Evolutionary conservation across 2,797 vertebrate species (phyloP), one percentile per base, ranked within the genome.

Genomic region (Gila robusta): DNA sequence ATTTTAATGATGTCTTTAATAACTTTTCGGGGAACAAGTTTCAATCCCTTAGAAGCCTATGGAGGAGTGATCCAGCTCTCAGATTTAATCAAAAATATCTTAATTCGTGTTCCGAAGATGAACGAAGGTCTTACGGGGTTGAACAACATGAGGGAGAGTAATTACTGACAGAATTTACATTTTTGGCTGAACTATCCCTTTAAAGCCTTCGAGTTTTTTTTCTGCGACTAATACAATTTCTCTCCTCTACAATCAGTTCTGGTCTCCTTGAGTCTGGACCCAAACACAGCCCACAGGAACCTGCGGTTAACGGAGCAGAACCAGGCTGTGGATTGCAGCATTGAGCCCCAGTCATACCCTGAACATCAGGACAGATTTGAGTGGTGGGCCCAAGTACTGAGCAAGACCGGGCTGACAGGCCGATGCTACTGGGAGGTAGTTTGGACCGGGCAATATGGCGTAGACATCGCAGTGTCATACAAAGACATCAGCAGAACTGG

Each of bases 341-440:
- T 9, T 0, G 2, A 82, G 9, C 73, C 81, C 21, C 90, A 92
- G 72, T 2, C 62, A 0, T 91, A 91, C 37, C 91, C 90, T 0
- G 85, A 92, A 10, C 89, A 90, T 35, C 85, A 81, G 0, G 89
- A 90, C 35, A 86, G 91, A 35, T 92, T 92, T 41, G 79, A 90
- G 26, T 92, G 89, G 83, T 90, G 89, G 17, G 90, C 76, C 1
- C 92, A 92, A 78, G 92, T 92, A 66, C 82, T 92, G 71, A 90
- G 91, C 62, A 44, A 41, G 1, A 86, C 90, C 52, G 79, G 81
- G 47, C 89, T 92, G 82, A 66, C 80, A 0, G 85, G 86, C 70
- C 89, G 90, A 67, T 87, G 86, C 21, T 93, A 92, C 77, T 93
- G 91, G 92, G 91, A 92, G 84, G 89, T 81, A 2, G 77, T 87